Percentiles rank a stretch among this genome's conserved stretches.
Conservation (phyloP, 2,797 vertebrate species). For the Coregonus sp. region DNA sequence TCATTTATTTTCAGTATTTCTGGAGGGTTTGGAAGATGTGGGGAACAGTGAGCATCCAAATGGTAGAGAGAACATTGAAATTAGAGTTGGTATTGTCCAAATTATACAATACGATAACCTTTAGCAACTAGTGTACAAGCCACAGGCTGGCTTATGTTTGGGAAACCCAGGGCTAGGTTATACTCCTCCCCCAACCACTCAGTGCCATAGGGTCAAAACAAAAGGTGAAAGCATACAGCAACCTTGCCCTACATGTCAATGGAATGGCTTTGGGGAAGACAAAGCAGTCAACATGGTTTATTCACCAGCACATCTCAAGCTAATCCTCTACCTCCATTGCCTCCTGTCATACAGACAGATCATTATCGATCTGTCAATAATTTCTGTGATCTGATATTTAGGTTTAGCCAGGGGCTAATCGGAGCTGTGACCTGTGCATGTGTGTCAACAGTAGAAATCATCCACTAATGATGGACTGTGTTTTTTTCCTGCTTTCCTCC, state of each 20-base stretch:
- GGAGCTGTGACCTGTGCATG: conserved; percentile 6
- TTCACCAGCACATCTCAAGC: not conserved
- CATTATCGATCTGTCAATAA: conserved; percentile 29
- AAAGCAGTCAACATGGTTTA: not conserved
- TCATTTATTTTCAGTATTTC: conserved; percentile 6
- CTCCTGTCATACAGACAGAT: not conserved
- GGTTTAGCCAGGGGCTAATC: conserved; percentile 18
- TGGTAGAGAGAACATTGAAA: conserved; percentile 4
- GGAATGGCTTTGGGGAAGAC: not conserved
- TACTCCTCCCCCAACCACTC: not conserved
- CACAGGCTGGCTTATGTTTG: not conserved
- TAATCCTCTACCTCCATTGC: not conserved
- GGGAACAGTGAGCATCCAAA: not conserved
- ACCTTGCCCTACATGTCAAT: not conserved
- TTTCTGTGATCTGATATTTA: conserved; percentile 8
- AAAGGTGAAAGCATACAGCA: not conserved
- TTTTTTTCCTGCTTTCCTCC: conserved; percentile 9
- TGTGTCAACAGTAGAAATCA: conserved; percentile 18
- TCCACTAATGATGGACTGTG: conserved; percentile 9
- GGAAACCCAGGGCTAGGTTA: not conserved
- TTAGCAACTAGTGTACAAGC: not conserved
- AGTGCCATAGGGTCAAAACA: not conserved
- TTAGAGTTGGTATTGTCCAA: not conserved
- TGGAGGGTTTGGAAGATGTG: not conserved
- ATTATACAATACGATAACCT: not conserved